phyloP scores from a whole-genome alignment of 2,797 vertebrate genomes.

The Furcifer pardalis region DNA sequence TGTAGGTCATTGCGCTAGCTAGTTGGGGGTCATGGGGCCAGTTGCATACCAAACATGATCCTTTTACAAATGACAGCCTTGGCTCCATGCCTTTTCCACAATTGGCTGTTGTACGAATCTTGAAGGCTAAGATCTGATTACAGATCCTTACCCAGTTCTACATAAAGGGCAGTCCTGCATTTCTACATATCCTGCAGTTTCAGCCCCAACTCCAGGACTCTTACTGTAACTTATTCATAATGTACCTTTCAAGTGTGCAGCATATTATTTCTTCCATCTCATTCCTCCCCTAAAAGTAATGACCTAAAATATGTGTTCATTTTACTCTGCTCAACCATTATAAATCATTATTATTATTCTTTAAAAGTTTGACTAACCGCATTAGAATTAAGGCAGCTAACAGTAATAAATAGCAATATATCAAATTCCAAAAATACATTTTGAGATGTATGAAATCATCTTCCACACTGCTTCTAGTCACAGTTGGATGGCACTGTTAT shows the following conservation, averaged over 20 bases:
- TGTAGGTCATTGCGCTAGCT: constrained; percentile 26
- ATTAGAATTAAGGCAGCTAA: background rate
- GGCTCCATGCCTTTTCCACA: constrained; percentile 8
- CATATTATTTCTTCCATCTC: background rate
- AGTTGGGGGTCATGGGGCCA: background rate
- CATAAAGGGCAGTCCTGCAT: constrained; percentile 12
- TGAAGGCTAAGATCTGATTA: background rate
- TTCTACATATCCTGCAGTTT: background rate
- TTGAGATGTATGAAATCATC: background rate
- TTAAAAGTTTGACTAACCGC: too few relatives aligned
- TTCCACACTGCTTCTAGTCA: background rate
- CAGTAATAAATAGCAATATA: background rate
- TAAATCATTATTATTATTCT: background rate
- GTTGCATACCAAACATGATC: constrained; percentile 24
- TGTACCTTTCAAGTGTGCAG: background rate
- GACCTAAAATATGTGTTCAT: background rate
- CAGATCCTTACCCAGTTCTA: background rate
- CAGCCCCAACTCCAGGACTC: background rate
- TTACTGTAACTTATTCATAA: background rate
- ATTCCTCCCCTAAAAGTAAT: background rate
- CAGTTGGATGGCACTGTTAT: too few relatives aligned
- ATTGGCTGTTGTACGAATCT: constrained; percentile 17
- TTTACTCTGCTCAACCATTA: background rate
- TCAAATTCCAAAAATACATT: background rate
- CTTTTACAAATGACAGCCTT: background rate